Base-by-base conservation (phyloP, 2,888 invertebrate species). In the Meta bourneti region DNA sequence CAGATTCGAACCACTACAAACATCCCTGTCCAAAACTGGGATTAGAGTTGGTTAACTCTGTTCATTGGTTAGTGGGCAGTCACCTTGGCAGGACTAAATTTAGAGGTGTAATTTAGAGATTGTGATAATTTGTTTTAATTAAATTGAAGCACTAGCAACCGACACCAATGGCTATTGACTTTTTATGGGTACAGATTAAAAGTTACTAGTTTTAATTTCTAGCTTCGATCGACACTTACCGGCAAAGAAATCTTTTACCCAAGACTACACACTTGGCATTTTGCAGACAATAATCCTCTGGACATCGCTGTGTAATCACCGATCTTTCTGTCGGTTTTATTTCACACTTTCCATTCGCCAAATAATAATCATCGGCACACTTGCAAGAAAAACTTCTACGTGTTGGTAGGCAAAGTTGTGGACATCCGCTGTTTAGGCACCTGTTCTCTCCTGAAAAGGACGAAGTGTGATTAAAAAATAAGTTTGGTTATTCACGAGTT, bases 381-480 rank as follows among this genome's bases (percentile, higher is more conserved):
- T 96, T 97, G 94, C 98, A 98, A 0, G 95, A 95, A 93, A 96
- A 96, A 0, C 94, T 94, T 9, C 95, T 95, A 0, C 96, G 96
- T 0, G 96, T 96, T 83, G 98, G 95, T 61, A 98, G 95, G 94
- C 98, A 98, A 20, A 98, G 95, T 94, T 98, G 97, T 0, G 96
- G 96, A 94, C 98, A 98, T 11, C 95, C 95, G 20, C 96, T 95
- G 9, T 95, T 94, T 13, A 94, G 94, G 94, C 98, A 98, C 0
- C 97, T 96, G 95, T 97, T 96, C 1, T 94, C 92, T 13, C 94
- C 93, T 94, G 94, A 84, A 82, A 85, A 11, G 13, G 48, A 93
- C 8, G 61, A 61, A 61, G 34, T 80, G 61, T 19, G 11, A 9
- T 19, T 2, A 61, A 19, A n/a, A n/a, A n/a, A n/a, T n/a, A n/a